These are phyloP conservation scores for Adoxophyes honmai DNA, from an alignment of 1,140 invertebrate genomes.

Conservation along the genomic window DNA sequence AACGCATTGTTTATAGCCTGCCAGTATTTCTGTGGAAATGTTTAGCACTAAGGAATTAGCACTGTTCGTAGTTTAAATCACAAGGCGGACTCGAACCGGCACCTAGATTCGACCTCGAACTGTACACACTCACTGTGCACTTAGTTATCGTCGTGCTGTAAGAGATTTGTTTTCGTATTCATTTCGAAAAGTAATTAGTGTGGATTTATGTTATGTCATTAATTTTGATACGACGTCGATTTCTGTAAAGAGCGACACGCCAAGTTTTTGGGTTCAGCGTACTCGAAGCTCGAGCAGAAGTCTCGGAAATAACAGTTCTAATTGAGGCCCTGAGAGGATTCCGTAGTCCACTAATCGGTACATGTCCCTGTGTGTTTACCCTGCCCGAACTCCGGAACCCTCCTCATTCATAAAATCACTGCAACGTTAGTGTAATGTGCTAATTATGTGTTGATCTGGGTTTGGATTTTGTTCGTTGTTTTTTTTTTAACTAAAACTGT, in stretches of 20 bases:
- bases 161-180: constrained; percentile 67
- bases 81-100: constrained; percentile 37
- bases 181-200: constrained; percentile 73
- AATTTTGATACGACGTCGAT: constrained; percentile 53
- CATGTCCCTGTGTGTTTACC: constrained; percentile 34
- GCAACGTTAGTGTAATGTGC: constrained; percentile 71
- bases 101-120: constrained; percentile 61
- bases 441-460: constrained; percentile 75
- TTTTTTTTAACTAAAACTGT: constrained; percentile 72
- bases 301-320: constrained; percentile 38
- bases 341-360: constrained; percentile 47
- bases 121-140: constrained; percentile 64
- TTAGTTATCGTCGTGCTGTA: constrained; percentile 75
- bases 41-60: constrained; percentile 11
- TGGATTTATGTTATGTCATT: constrained; percentile 70
- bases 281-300: constrained; percentile 42
- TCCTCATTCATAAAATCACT: constrained; percentile 53
- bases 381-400: constrained; percentile 53
- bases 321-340: constrained; percentile 49
- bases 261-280: constrained; percentile 43
- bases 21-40: background rate
- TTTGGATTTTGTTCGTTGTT: constrained; percentile 75
- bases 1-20: background rate
- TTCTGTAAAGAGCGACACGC: constrained; percentile 59
- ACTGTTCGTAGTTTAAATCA: constrained; percentile 19